Conservation (phyloP, 2,113 vertebrate species). For the Scophthalmus maximus region DNA sequence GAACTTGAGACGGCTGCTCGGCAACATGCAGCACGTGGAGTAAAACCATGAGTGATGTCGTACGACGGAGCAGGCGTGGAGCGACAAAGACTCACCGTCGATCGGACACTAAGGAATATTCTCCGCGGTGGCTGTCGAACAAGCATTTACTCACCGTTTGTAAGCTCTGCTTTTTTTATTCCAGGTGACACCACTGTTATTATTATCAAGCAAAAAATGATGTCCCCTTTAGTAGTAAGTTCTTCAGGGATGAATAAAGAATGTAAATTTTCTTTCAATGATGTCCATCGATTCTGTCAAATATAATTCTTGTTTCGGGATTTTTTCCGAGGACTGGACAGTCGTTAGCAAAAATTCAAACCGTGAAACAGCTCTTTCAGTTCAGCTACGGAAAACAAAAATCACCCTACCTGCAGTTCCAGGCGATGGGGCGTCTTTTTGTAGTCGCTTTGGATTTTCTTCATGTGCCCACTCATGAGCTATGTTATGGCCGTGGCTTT, state of each 20-base stretch:
- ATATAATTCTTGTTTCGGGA: no score
- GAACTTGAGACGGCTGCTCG: not conserved
- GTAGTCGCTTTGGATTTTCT: constrained; percentile 5
- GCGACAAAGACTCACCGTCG: constrained; percentile 45
- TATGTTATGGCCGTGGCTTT: constrained; percentile 32
- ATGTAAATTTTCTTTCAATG: constrained; percentile 12
- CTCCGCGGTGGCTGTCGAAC: not conserved
- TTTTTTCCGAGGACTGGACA: not conserved
- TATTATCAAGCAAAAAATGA: not conserved
- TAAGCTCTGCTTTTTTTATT: not conserved
- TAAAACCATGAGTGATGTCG: not conserved
- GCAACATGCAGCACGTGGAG: constrained; percentile 14
- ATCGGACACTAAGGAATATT: constrained; percentile 11
- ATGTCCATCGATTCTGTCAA: not conserved
- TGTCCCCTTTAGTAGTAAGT: not conserved
- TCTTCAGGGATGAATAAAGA: constrained; percentile 45
- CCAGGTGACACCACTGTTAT: constrained; percentile 13
- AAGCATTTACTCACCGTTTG: not conserved
- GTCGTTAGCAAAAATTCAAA: not conserved
- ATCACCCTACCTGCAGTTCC: not conserved
- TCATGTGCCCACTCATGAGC: constrained; percentile 4
- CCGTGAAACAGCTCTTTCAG: not conserved
- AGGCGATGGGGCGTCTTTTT: not conserved
- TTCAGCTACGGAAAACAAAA: not conserved
- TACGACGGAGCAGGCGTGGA: not conserved